Evolutionary conservation across 2,888 invertebrate genomes (phyloP), one percentile per base, ranked within the genome.

Genomic region (Troides helena): DNA sequence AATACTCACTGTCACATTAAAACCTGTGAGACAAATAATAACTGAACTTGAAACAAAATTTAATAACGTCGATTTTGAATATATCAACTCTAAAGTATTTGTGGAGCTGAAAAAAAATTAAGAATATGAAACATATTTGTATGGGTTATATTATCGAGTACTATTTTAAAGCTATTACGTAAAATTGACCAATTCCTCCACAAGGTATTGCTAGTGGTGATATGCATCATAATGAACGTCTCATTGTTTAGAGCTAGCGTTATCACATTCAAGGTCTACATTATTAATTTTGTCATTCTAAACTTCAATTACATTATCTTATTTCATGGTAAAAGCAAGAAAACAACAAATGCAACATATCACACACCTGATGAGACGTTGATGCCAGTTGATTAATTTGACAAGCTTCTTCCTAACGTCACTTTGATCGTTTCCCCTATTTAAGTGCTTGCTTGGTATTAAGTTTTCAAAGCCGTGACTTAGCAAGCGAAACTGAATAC

Each of bases 1-100:
- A 57, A 2, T 57, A 73, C 70, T 73, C 77, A 86, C 87, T 79
- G 81, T 82, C 36, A 83, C 82, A 71, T 85, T 86, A 69, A 87
- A 87, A 66, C 84, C 84, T 53, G 84, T 83, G 18, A 87, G 80
- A 72, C 87, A 87, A 65, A 86, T 86, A 23, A 86, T 77, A 62
- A 84, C 67, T 0, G 86, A 86, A 73, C 86, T 86, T 2, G 79
- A 78, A 36, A 85, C 65, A 71, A 87, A 85, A 73, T 86, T 86
- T 56, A 80, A 76, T 5, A 86, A 73, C 7, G 78, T 86, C 3
- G 86, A 83, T 72, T 80, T 84, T 0, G 82, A 77, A 65, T 85
- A 86, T 50, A 85, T 79, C 4, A 56, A 69, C 72, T 86, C 85
- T 3, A 86, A 73, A 67, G 77, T 74, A 14, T 76, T 72, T n/a